Evolutionary conservation across 92 coral and sea anemone species (phyloP).

Genomic region (Umimayanthus chanpuru): DNA sequence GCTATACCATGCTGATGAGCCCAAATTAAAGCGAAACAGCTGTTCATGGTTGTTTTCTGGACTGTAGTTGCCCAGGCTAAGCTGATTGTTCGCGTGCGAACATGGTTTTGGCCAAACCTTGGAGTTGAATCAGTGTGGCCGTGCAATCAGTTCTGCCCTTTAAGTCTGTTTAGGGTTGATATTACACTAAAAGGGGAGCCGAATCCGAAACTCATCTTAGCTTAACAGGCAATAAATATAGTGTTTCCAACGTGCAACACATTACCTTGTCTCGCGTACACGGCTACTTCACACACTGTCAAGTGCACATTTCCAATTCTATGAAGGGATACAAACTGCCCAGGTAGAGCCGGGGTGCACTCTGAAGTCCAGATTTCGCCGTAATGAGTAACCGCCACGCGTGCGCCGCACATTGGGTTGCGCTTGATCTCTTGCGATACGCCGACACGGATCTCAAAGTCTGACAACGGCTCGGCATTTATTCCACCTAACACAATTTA

Average conservation of each 20-base stretch:
- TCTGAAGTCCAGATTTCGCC: constrained; percentile 86
- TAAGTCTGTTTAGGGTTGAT: no score
- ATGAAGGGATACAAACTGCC: constrained; percentile 73
- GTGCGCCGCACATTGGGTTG: constrained; percentile 86
- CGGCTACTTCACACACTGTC: constrained; percentile 79
- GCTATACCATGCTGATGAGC: no score
- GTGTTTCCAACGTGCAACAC: background rate
- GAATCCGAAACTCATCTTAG: background rate
- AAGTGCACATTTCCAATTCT: constrained; percentile 64
- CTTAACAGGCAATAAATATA: background rate
- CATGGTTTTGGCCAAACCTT: no score
- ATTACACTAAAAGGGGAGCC: no score
- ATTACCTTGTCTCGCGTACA: constrained; percentile 74
- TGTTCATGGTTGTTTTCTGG: no score
- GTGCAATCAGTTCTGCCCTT: no score
- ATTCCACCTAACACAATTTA: constrained; percentile 32
- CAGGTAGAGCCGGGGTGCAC: constrained; percentile 75
- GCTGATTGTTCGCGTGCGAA: no score
- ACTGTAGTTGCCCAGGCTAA: no score
- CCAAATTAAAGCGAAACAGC: no score
- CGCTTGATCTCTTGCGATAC: constrained; percentile 56
- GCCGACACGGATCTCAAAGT: constrained; percentile 78
- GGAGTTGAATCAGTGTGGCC: no score
- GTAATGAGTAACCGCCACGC: constrained; percentile 56
- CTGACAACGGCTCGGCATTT: constrained; percentile 57